Evolutionary conservation across 2,113 vertebrate genomes (phyloP).

Genomic region (Hyla sarda): DNA sequence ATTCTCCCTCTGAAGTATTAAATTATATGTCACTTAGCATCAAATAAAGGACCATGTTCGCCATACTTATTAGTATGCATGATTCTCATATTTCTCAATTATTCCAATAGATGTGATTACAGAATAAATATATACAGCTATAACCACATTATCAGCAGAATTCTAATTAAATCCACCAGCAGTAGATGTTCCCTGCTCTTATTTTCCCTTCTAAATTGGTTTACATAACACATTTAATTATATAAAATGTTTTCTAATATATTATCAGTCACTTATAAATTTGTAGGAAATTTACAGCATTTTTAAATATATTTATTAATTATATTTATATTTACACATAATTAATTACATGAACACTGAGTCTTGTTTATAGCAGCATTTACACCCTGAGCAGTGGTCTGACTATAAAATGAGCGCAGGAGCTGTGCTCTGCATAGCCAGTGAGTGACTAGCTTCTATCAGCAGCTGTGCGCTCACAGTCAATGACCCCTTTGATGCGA

Average conservation of each 20-base stretch:
- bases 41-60: background rate
- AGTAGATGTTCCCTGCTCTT: background rate
- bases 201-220: background rate
- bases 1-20: background rate
- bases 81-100: slow-evolving; percentile 1
- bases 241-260: background rate
- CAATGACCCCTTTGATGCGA: too few species aligned
- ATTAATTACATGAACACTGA: too few species aligned
- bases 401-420: too few species aligned
- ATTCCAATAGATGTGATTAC: background rate
- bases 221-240: background rate
- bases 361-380: too few species aligned
- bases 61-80: background rate
- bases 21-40: background rate
- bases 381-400: too few species aligned
- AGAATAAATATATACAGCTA: slow-evolving; percentile 3
- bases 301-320: background rate
- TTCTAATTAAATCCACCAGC: background rate
- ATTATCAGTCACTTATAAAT: background rate
- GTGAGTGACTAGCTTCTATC: too few species aligned
- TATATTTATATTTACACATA: too few species aligned
- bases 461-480: too few species aligned
- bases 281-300: background rate
- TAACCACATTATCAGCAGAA: background rate
- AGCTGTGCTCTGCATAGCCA: too few species aligned